Evolutionary conservation across 2,113 vertebrate genomes (phyloP).

Genomic region (Gallinago undulata): DNA sequence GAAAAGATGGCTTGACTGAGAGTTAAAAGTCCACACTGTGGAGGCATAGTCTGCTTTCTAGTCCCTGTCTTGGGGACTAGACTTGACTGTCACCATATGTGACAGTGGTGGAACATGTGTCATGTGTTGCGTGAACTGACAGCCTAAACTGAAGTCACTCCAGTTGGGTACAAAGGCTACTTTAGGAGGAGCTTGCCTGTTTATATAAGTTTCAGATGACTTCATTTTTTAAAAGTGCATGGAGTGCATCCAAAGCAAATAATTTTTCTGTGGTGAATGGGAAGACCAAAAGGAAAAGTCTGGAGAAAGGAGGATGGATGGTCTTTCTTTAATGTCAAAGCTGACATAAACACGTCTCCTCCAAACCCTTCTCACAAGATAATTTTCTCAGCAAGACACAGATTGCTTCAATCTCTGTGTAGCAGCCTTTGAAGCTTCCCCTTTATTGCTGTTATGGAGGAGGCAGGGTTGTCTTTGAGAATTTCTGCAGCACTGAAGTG

Average conservation of each 20-base stretch:
- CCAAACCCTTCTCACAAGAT: constrained; percentile 63
- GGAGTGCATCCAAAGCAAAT: constrained; percentile 72
- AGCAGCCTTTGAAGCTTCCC: constrained; percentile 74
- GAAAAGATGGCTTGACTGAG: neutral
- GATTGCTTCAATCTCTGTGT: constrained; percentile 73
- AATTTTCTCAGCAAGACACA: constrained; percentile 75
- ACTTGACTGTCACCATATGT: neutral
- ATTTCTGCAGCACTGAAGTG: constrained; percentile 66
- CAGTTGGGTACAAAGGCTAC: constrained; percentile 42
- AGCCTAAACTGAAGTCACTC: constrained; percentile 18
- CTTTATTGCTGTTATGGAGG: constrained; percentile 58
- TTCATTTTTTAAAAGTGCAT: constrained; percentile 66
- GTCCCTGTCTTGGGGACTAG: neutral
- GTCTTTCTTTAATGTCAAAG: constrained; percentile 76
- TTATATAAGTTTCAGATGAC: constrained; percentile 64
- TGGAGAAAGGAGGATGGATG: constrained; percentile 65
- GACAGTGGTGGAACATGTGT: neutral
- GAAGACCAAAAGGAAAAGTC: constrained; percentile 68
- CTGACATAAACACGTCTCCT: constrained; percentile 70
- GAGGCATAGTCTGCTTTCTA: neutral
- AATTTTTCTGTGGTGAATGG: constrained; percentile 63
- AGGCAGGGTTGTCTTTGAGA: constrained; percentile 67
- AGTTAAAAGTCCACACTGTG: neutral
- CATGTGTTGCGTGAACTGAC: neutral
- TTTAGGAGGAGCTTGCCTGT: constrained; percentile 34